Evolutionary conservation across 2,888 invertebrate genomes (phyloP), one percentile per base, ranked within the genome.

Genomic region (Aporophyla nigra): DNA sequence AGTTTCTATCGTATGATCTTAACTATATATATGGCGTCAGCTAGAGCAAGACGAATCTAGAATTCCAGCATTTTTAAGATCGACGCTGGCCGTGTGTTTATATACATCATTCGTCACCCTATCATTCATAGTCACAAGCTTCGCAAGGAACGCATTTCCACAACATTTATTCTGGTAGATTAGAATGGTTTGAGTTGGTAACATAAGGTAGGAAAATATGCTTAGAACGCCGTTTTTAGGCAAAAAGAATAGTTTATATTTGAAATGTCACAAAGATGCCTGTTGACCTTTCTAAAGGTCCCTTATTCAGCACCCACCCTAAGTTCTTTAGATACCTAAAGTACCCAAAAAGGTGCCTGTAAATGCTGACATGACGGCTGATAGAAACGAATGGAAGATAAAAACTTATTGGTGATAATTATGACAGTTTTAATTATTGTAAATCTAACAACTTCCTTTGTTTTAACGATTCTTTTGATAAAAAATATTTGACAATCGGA

Each of bases 231-330:
- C 9, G 27, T 9, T 27, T 53, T 16, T 12, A n/a, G 24, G 27
- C 46, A 54, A 2, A 46, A n/a, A 5, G 19, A 27, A 27, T 27
- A 53, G 19, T 53, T 9, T 58, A 58, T 27, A 24, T 46, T 46
- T 49, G 46, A 19, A 65, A 58, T 51, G 58, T 10, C 19, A n/a
- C 14, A n/a, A 49, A 56, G 27, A 14, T 49, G 51, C 27, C 27
- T 61, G 61, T 54, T 54, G 54, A 62, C 61, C 61, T 76, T 78
- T 27, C 19, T 21, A 40, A 27, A 33, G 14, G n/a, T 76, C 76
- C 54, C 78, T 49, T 14, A 69, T 19, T 69, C 49, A 69, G 69
- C 76, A 40, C 14, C 10, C 40, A 33, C 10, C 49, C 49, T 0
- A 27, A 51, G 43, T n/a, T 43, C n/a, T 43, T 19, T 16, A 49